phyloP scores from a whole-genome alignment of 2,888 invertebrate genomes.

The Melinaea marsaeus region DNA sequence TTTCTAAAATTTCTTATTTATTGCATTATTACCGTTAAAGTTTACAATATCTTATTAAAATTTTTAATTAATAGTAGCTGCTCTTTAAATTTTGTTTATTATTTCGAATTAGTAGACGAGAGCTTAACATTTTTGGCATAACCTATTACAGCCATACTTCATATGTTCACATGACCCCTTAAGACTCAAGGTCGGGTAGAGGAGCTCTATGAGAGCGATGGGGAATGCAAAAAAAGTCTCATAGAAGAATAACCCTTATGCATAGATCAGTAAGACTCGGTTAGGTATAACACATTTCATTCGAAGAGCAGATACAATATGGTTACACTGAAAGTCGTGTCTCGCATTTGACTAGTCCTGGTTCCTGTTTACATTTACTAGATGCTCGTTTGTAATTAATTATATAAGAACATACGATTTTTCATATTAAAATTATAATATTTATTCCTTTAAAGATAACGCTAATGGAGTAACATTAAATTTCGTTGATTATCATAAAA shows the following conservation, averaged over 20 bases:
- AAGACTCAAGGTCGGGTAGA: slow-evolving; percentile 26
- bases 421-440: neutral
- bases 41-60: no score
- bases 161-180: slow-evolving; percentile 20
- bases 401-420: neutral
- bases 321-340: slow-evolving; percentile 28
- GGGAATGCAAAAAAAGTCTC: slow-evolving; percentile 6
- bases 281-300: slow-evolving; percentile 11
- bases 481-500: no score
- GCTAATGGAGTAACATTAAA: neutral
- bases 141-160: slow-evolving; percentile 1
- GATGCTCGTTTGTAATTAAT: slow-evolving; percentile 5
- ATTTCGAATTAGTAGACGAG: neutral
- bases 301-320: slow-evolving; percentile 16
- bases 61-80: no score
- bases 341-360: slow-evolving; percentile 21
- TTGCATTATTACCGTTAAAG: no score
- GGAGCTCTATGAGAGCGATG: slow-evolving; percentile 12
- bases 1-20: no score
- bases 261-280: slow-evolving; percentile 4
- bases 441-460: slow-evolving; percentile 3
- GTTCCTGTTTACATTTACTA: slow-evolving; percentile 24
- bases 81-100: no score
- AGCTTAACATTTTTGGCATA: slow-evolving; percentile 1
- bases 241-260: slow-evolving; percentile 14